Evolutionary conservation across 2,113 vertebrate genomes (phyloP).

Genomic region (Microcebus ravelobensis): DNA sequence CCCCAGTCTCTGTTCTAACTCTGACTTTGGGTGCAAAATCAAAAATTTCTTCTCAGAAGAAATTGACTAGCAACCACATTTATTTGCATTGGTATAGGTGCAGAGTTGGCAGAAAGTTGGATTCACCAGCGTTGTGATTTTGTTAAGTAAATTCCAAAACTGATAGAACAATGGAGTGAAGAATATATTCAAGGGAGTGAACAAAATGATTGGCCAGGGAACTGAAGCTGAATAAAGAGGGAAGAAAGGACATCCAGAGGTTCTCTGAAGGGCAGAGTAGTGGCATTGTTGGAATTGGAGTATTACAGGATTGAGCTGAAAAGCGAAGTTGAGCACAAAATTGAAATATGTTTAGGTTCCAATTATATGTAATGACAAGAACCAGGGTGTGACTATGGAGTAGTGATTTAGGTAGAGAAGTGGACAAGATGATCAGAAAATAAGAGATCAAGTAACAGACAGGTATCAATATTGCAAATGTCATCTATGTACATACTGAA

Average conservation of each 20-base stretch:
- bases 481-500: not conserved
- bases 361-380: not conserved
- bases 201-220: not conserved
- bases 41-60: constrained; percentile 10
- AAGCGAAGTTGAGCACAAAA: not conserved
- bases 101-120: not conserved
- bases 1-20: not conserved
- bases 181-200: not conserved
- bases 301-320: not conserved
- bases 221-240: not conserved
- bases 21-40: not conserved
- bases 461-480: not conserved
- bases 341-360: not conserved
- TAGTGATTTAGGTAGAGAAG: not conserved
- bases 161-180: not conserved
- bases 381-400: not conserved
- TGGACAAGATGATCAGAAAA: not conserved
- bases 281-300: not conserved
- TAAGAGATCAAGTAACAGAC: not conserved
- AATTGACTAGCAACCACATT: not conserved
- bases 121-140: constrained; percentile 7
- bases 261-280: not conserved
- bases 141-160: not conserved
- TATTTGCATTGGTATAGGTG: not conserved
- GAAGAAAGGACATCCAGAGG: not conserved